Evolutionary conservation across 2,113 vertebrate genomes (phyloP).

Genomic region (Octodon degus): DNA sequence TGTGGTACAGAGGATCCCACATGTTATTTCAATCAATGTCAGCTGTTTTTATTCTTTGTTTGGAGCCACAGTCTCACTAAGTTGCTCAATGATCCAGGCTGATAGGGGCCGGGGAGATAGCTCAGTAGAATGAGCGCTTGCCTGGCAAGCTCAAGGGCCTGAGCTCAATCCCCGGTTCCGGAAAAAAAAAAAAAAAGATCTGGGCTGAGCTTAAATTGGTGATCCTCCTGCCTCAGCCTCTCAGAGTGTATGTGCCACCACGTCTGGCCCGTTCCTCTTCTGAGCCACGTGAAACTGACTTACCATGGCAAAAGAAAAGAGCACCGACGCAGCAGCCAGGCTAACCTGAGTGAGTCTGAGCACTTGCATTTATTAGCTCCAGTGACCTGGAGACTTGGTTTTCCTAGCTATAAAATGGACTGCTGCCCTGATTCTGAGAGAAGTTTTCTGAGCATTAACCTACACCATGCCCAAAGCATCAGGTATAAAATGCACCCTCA

Average conservation of each 20-base stretch:
- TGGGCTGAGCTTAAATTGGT: background rate
- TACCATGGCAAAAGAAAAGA: background rate
- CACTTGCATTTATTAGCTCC: background rate
- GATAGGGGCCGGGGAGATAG: no score
- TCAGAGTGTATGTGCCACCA: background rate
- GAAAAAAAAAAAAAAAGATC: no score
- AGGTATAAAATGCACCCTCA: background rate
- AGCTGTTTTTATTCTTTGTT: background rate
- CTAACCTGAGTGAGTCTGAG: background rate
- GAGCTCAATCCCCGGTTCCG: no score
- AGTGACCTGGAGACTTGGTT: background rate
- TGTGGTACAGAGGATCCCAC: background rate
- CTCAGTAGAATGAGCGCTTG: no score
- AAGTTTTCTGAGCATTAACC: background rate
- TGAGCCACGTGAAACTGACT: background rate
- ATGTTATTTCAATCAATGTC: background rate
- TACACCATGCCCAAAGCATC: fast-evolving
- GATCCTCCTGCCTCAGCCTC: background rate
- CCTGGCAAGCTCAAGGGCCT: no score
- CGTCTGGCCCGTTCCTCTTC: background rate
- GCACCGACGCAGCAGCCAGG: background rate
- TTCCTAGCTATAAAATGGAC: background rate
- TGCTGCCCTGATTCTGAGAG: background rate
- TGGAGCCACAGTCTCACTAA: background rate
- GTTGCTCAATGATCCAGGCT: background rate